phyloP scores from a whole-genome alignment of 2,888 invertebrate genomes.

The Atethmia centrago region DNA sequence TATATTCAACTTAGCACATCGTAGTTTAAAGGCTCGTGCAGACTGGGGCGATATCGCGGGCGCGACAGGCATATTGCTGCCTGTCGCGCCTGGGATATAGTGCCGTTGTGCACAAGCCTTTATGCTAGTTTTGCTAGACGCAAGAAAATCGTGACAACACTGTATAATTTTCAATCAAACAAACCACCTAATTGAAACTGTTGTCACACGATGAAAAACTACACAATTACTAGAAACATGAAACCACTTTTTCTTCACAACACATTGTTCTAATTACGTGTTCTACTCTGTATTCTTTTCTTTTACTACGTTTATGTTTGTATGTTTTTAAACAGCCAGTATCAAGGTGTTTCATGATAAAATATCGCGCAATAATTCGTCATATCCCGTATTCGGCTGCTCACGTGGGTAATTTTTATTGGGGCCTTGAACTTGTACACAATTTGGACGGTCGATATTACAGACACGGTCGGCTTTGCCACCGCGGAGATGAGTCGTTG shows the following conservation, averaged over 20 bases:
- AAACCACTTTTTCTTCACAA: slow-evolving; percentile 47
- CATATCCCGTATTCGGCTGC: slow-evolving; percentile 76
- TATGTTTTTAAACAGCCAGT: slow-evolving; percentile 69
- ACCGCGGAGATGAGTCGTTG: slow-evolving; percentile 74
- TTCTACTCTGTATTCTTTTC: slow-evolving; percentile 45
- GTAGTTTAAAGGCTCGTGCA: too few relatives aligned
- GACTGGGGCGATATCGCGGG: too few relatives aligned
- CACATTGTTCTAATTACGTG: slow-evolving; percentile 51
- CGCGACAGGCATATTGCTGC: too few relatives aligned
- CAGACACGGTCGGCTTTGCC: slow-evolving; percentile 75
- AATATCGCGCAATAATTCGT: slow-evolving; percentile 73
- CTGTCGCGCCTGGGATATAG: too few relatives aligned
- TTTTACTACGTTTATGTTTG: slow-evolving; percentile 24
- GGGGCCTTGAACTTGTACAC: slow-evolving; percentile 88
- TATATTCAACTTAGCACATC: slow-evolving; percentile 8
- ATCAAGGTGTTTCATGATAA: slow-evolving; percentile 66
- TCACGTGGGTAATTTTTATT: slow-evolving; percentile 86
- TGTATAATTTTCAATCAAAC: slow-evolving; percentile 48
- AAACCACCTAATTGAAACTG: slow-evolving; percentile 55
- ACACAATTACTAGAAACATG: slow-evolving; percentile 39
- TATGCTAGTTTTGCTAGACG: slow-evolving; percentile 18
- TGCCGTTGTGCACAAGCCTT: too few relatives aligned
- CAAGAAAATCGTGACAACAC: slow-evolving; percentile 48
- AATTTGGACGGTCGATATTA: slow-evolving; percentile 89
- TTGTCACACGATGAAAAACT: slow-evolving; percentile 61